Evolutionary conservation across 2,113 vertebrate species (phyloP).

Genomic region (Oxyruncus cristatus): DNA sequence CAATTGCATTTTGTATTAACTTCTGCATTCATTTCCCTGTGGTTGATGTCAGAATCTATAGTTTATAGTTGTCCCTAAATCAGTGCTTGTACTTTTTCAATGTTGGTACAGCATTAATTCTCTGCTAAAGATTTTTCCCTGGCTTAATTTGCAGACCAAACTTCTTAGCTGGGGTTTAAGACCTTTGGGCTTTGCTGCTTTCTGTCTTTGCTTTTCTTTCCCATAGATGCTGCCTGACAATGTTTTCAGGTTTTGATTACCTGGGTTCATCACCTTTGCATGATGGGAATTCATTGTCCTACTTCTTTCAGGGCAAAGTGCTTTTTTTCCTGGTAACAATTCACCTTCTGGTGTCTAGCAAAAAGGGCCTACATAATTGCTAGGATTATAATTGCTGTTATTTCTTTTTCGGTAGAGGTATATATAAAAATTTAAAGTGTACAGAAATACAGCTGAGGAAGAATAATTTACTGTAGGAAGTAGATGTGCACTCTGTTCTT

Average conservation of each 20-base stretch:
- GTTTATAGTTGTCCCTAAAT: neutral
- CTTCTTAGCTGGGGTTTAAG: neutral
- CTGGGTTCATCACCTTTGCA: neutral
- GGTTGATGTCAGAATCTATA: neutral
- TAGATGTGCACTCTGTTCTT: conserved; percentile 3
- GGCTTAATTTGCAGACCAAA: neutral
- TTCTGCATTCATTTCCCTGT: neutral
- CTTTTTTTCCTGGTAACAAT: neutral
- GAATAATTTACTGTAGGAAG: neutral
- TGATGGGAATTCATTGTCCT: neutral
- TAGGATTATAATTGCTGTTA: neutral
- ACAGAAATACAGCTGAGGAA: neutral
- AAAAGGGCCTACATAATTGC: neutral
- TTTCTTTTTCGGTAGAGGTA: neutral
- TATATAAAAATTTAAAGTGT: neutral
- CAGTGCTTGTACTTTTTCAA: neutral
- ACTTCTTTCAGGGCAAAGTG: neutral
- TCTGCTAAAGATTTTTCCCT: neutral
- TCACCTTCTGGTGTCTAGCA: neutral
- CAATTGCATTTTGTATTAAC: neutral
- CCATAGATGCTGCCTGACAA: neutral
- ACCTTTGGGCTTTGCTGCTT: neutral
- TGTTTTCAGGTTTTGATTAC: conserved; percentile 7
- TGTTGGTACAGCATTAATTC: neutral
- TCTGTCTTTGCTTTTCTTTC: neutral